Percentiles rank a stretch among this genome's conserved stretches.
These are phyloP conservation scores for Drosophila nigritarsus DNA, from an alignment of 2,888 invertebrate genomes.

Conservation along the genomic window DNA sequence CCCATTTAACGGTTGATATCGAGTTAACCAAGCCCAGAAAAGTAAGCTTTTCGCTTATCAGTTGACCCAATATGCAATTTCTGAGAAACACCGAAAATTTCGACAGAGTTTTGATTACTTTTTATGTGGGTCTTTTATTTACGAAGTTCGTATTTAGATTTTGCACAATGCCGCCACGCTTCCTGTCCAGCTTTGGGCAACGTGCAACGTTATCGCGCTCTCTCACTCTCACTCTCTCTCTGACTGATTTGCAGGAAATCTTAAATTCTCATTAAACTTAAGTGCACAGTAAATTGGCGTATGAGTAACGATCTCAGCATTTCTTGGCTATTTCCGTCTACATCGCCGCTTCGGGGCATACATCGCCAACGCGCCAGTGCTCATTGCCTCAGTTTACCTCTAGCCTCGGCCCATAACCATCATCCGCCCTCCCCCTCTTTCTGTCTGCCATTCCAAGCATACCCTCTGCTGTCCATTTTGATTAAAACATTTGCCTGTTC, in stretches of 20 bases:
- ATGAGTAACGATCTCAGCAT: slow-evolving; percentile 75
- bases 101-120: slow-evolving; percentile 11
- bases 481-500: slow-evolving; percentile 57
- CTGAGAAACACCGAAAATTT: slow-evolving; percentile 29
- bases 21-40: slow-evolving; percentile 23
- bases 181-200: slow-evolving; percentile 58
- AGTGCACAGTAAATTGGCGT: slow-evolving; percentile 78
- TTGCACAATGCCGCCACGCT: slow-evolving; percentile 38
- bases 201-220: slow-evolving; percentile 16
- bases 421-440: background rate
- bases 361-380: slow-evolving; percentile 13
- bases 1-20: background rate
- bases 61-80: slow-evolving; percentile 31
- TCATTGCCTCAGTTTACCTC: slow-evolving; percentile 44
- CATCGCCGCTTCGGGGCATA: slow-evolving; percentile 36
- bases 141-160: background rate
- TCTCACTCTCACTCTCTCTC: slow-evolving; percentile 14
- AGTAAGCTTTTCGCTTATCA: slow-evolving; percentile 36
- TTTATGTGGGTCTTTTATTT: slow-evolving; percentile 14
- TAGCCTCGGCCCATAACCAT: slow-evolving; percentile 32
- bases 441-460: background rate
- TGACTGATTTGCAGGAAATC: slow-evolving; percentile 74
- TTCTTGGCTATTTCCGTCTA: slow-evolving; percentile 70
- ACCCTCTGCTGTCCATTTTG: slow-evolving; percentile 34
- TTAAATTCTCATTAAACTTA: slow-evolving; percentile 81